phyloP scores from a whole-genome alignment of 2,113 vertebrate genomes.

The Murina feae region DNA sequence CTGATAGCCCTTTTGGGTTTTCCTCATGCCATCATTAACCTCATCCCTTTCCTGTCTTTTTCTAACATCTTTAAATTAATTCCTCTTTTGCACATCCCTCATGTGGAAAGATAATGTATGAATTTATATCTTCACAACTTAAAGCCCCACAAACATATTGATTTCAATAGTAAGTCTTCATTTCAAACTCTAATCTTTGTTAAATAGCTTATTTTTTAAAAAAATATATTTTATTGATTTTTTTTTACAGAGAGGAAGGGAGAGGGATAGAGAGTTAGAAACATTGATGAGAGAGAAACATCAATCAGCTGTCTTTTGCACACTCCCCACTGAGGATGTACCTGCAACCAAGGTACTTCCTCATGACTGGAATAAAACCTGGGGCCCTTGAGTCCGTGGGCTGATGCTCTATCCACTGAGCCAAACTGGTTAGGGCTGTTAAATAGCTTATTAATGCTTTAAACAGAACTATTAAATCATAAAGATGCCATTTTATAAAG shows the following conservation, averaged over 20 bases:
- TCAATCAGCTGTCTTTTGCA: no score
- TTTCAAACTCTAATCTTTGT: background rate
- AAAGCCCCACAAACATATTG: background rate
- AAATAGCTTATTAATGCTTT: conserved; percentile 40
- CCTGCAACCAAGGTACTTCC: no score
- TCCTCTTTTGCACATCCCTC: background rate
- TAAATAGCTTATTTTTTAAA: conserved; percentile 29
- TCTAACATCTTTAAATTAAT: background rate
- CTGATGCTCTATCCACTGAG: no score
- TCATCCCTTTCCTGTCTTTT: background rate
- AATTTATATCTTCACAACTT: background rate
- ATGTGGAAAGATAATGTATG: background rate
- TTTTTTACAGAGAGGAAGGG: no score
- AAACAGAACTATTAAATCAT: conserved; percentile 34
- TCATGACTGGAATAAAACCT: no score
- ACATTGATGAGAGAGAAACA: no score
- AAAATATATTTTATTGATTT: no score
- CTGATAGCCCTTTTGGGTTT: background rate
- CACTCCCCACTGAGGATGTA: no score
- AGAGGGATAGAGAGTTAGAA: no score
- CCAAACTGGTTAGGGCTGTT: no score
- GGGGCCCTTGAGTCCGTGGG: no score
- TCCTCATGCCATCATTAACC: background rate
- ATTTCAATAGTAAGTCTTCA: background rate
- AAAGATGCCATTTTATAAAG: conserved; percentile 9